phyloP scores from a whole-genome alignment of 2,797 vertebrate genomes.

The Thaleichthys pacificus region DNA sequence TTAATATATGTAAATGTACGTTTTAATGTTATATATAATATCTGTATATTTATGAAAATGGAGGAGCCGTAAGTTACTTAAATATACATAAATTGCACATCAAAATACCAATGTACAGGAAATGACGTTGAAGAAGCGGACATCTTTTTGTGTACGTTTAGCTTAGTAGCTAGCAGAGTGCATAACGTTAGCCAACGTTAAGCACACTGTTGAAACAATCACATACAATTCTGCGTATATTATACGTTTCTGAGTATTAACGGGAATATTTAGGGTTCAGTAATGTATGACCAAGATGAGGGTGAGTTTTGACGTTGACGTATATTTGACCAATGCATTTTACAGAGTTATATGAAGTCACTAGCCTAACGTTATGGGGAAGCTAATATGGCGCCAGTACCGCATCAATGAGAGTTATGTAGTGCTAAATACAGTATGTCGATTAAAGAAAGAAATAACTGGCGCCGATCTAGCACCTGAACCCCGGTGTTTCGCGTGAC shows the following conservation, averaged over 20 bases:
- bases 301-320: constrained; percentile 51
- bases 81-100: background rate
- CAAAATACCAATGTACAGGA: constrained; percentile 22
- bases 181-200: constrained; percentile 7
- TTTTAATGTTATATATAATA: background rate
- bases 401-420: too few relatives aligned
- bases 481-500: too few relatives aligned
- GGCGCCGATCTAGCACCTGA: too few relatives aligned
- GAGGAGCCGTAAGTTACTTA: background rate
- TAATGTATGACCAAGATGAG: constrained; percentile 81
- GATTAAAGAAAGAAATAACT: too few relatives aligned
- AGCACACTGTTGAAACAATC: background rate
- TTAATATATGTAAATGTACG: background rate
- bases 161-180: background rate
- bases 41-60: background rate
- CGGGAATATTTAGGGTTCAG: constrained; percentile 14
- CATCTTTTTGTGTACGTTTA: constrained; percentile 1
- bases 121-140: constrained; percentile 28
- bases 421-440: too few relatives aligned
- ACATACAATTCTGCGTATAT: too few relatives aligned
- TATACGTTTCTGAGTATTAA: constrained; percentile 1
- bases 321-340: background rate
- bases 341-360: background rate
- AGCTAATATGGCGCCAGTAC: background rate
- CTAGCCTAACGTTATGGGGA: background rate